phyloP scores from a whole-genome alignment of 2,797 vertebrate genomes.

The Sebastes minor region DNA sequence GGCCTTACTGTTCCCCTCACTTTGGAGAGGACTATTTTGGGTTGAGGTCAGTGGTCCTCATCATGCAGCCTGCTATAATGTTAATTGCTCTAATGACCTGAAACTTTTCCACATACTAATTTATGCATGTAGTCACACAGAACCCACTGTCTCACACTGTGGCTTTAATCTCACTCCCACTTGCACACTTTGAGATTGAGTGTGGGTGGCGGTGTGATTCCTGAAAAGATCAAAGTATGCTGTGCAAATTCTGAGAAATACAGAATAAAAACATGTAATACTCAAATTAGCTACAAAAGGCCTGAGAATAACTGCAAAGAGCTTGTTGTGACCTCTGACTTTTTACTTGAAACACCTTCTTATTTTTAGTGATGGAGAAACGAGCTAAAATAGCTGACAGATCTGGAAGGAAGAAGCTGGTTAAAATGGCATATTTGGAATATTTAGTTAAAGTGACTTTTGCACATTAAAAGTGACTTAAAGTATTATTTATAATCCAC shows the following conservation, averaged over 20 bases:
- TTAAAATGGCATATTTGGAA: background rate
- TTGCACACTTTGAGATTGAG: conserved; percentile 22
- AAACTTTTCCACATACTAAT: background rate
- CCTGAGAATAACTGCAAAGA: background rate
- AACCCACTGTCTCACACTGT: conserved; percentile 11
- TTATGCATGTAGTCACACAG: background rate
- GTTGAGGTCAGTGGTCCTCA: background rate
- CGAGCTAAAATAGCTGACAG: background rate
- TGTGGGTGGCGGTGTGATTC: conserved; percentile 58
- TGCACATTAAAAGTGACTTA: conserved; percentile 1
- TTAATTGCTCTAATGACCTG: conserved; percentile 1
- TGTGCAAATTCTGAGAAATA: conserved; percentile 21
- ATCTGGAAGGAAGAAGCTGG: background rate
- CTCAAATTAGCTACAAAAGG: conserved; percentile 29
- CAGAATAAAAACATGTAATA: conserved; percentile 5
- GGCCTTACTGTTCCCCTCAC: background rate
- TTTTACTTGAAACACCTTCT: background rate
- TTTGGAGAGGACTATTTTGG: background rate
- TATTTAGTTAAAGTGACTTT: conserved; percentile 3
- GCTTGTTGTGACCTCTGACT: conserved; percentile 1
- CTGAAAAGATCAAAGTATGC: conserved; percentile 52
- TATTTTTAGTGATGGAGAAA: conserved; percentile 2
- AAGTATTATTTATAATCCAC: conserved; percentile 9
- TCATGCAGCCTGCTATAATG: background rate
- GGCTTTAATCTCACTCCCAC: conserved; percentile 59